A percentile compares a stretch with the other conserved stretches of the same genome.
These are phyloP conservation scores for Anarrhichthys ocellatus DNA, from an alignment of 2,113 vertebrate species.

Conservation along the genomic window DNA sequence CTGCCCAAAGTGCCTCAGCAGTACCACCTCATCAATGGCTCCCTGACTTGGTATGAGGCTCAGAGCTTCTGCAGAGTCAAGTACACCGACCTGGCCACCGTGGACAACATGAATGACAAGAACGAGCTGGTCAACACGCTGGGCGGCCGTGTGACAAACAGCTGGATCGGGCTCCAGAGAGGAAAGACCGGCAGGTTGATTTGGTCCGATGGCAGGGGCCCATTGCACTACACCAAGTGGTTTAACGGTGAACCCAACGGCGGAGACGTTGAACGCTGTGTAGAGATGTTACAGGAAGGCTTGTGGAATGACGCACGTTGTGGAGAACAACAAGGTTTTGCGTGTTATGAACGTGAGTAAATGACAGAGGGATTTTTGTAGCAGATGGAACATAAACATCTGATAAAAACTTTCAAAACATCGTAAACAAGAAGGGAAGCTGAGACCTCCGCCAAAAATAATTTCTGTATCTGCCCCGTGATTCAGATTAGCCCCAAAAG, in stretches of 20 bases:
- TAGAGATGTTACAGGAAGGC: no score
- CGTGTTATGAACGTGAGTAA: conserved; percentile 47
- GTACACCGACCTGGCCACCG: conserved; percentile 35
- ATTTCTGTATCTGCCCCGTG: neutral
- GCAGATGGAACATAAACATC: neutral
- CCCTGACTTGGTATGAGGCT: conserved; percentile 42
- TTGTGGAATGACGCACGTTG: rapidly evolving
- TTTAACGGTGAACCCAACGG: rapidly evolving
- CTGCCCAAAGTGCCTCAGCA: neutral
- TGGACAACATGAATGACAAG: conserved; percentile 1
- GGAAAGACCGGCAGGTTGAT: neutral
- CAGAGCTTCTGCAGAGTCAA: conserved; percentile 44
- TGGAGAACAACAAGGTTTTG: rapidly evolving
- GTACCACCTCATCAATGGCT: conserved; percentile 3
- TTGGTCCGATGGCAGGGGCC: conserved; percentile 41
- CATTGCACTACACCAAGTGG: neutral
- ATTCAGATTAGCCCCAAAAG: neutral
- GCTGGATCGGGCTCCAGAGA: conserved; percentile 43
- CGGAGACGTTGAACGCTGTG: neutral
- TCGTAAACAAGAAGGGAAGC: neutral
- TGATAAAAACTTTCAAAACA: neutral
- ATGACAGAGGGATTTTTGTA: neutral
- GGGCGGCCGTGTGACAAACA: neutral
- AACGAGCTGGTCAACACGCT: neutral
- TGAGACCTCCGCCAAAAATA: neutral